phyloP scores from a whole-genome alignment of 2,113 vertebrate species.

The Dipodomys ordii region DNA sequence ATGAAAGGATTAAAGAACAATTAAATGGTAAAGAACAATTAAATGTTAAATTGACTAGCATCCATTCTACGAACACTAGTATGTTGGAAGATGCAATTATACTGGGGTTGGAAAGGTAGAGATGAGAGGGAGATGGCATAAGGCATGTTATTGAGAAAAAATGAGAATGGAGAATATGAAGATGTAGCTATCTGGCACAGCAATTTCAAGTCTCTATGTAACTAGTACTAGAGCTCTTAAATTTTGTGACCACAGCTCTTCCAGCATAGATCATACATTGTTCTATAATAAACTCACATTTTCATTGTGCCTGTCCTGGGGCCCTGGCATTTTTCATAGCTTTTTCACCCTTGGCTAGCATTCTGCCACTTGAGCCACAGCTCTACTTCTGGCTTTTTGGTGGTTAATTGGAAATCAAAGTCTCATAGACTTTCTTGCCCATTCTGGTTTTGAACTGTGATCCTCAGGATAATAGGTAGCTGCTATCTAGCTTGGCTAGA shows the following conservation, averaged over 20 bases:
- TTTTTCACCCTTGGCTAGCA: no score
- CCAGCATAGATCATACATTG: background rate
- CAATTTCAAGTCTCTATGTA: constrained; percentile 42
- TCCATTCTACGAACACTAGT: background rate
- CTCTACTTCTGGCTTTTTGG: no score
- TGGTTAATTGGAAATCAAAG: no score
- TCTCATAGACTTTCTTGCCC: no score
- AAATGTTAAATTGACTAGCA: constrained; percentile 33
- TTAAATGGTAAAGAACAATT: constrained; percentile 43
- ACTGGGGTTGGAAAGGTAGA: background rate
- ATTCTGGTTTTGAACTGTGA: no score
- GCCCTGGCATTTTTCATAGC: no score
- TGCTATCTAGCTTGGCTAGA: background rate
- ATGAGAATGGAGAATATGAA: background rate
- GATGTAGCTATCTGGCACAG: background rate
- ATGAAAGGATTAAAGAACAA: constrained; percentile 31
- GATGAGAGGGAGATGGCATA: constrained; percentile 2
- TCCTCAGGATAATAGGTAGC: no score
- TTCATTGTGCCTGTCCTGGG: no score
- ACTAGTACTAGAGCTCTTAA: constrained; percentile 24
- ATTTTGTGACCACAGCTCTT: background rate
- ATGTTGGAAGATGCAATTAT: background rate
- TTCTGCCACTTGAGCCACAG: no score
- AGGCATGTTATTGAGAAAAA: background rate
- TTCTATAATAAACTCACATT: constrained; percentile 4